phyloP scores from a whole-genome alignment of 2,113 vertebrate species.

The Sarotherodon lohbergeri region DNA sequence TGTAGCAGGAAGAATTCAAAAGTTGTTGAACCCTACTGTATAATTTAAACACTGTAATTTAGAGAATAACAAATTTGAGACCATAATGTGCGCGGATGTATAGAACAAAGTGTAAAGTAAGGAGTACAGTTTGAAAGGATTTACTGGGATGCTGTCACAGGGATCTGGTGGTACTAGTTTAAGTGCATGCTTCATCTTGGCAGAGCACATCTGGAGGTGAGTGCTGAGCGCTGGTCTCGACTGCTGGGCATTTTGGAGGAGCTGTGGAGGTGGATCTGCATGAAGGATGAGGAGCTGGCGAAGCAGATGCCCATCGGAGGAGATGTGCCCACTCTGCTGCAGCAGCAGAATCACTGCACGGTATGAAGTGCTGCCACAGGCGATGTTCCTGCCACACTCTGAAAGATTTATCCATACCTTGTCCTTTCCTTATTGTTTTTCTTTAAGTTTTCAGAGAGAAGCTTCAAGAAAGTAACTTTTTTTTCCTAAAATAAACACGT shows the following conservation, averaged over 20 bases:
- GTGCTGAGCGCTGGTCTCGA: constrained; percentile 90
- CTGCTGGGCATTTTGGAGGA: constrained; percentile 88
- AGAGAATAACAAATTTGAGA: background rate
- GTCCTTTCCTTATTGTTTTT: background rate
- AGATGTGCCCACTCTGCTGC: constrained; percentile 88
- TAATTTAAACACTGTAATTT: background rate
- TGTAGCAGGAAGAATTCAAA: background rate
- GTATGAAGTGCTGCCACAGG: constrained; percentile 65
- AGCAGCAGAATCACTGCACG: constrained; percentile 89
- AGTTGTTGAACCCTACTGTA: background rate
- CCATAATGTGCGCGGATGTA: background rate
- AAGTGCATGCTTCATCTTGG: background rate
- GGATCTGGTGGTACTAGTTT: background rate
- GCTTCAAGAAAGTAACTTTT: background rate
- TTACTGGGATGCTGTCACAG: background rate
- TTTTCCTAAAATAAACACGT: background rate
- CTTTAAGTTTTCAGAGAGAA: background rate
- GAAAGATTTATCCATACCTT: background rate
- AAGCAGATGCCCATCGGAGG: constrained; percentile 95
- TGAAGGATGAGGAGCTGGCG: constrained; percentile 91
- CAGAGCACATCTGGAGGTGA: constrained; percentile 92
- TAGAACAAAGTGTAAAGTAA: background rate
- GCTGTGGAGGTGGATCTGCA: constrained; percentile 88
- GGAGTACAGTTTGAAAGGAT: background rate
- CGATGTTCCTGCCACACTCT: background rate